Evolutionary conservation across 2,797 vertebrate genomes (phyloP).

Genomic region (Eurystomus glaucurus): DNA sequence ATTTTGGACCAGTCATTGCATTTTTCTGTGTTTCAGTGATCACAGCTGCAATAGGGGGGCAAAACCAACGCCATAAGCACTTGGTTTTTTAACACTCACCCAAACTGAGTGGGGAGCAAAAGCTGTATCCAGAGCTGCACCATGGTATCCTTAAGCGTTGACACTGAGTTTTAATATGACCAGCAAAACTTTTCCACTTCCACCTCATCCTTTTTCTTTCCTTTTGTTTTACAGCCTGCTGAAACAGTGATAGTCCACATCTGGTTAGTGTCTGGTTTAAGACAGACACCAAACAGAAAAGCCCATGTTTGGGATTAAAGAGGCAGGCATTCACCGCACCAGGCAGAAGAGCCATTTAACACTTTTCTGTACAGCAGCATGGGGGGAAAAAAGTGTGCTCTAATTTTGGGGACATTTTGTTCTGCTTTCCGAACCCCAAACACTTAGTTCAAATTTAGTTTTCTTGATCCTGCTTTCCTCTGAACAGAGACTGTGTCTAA

Average conservation of each 20-base stretch:
- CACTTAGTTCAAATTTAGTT: neutral
- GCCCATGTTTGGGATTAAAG: constrained; percentile 43
- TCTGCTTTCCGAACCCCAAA: neutral
- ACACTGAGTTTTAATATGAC: constrained; percentile 16
- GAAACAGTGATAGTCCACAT: constrained; percentile 46
- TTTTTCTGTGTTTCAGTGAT: neutral
- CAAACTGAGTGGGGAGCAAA: neutral
- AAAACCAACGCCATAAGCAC: neutral
- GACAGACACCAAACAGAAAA: constrained; percentile 32
- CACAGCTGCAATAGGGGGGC: neutral
- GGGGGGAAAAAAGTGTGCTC: neutral
- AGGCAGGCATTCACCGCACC: neutral
- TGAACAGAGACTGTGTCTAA: neutral
- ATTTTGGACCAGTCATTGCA: neutral
- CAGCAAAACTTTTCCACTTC: constrained; percentile 40
- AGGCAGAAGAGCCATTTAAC: neutral
- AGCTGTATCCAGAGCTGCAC: neutral
- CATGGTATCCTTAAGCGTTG: neutral
- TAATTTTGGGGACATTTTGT: neutral
- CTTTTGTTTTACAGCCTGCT: constrained; percentile 66
- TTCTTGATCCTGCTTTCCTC: neutral
- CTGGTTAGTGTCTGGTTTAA: constrained; percentile 54
- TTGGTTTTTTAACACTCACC: neutral
- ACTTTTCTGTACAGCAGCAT: neutral
- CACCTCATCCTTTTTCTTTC: constrained; percentile 22